Evolutionary conservation across 1,140 invertebrate genomes (phyloP), one percentile per base, ranked within the genome.

Genomic region (Cydia strobilella): DNA sequence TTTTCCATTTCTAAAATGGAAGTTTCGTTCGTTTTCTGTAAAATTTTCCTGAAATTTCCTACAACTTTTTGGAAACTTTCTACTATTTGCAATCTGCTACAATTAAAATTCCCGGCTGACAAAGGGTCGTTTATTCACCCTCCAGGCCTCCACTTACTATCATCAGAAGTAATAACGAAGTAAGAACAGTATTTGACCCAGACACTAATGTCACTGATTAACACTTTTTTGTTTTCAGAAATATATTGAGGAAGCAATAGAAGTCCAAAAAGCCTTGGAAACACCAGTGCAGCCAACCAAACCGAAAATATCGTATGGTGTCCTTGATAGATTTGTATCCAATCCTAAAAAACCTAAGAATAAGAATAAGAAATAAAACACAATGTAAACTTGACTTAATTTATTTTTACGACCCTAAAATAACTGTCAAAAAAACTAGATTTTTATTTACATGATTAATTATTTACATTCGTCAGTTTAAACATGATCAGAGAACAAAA

Each of bases 271-370:
- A 69, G 79, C 81, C 71, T 79, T 84, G 72, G 86, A 86, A 31
- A 75, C 62, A 69, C 77, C 83, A 63, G 75, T 82, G 72, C 82
- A 92, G 75, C 81, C 82, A 7, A 84, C 85, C 66, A 80, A 74
- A 69, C 85, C 85, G 39, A 87, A 87, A 73, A 91, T 94, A 77
- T 91, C 94, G 73, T 94, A 93, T 83, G 94, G 95, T 80, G 94
- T 95, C 15, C 91, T 96, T 35, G 94, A 96, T 85, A 94, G 95
- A 91, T 96, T 96, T 94, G 86, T 95, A 66, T 72, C 89, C 10
- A 90, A 86, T 74, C 77, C 82, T 15, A 89, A 74, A n/a, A 23
- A 48, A 63, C 39, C 75, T 78, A 91, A 90, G 63, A 88, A 20
- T 78, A 91, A 90, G 63, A 88, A 20, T 59, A 92, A 88, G 86